phyloP scores from a whole-genome alignment of 2,888 invertebrate species.

The Brachypalpus laphriformis region DNA sequence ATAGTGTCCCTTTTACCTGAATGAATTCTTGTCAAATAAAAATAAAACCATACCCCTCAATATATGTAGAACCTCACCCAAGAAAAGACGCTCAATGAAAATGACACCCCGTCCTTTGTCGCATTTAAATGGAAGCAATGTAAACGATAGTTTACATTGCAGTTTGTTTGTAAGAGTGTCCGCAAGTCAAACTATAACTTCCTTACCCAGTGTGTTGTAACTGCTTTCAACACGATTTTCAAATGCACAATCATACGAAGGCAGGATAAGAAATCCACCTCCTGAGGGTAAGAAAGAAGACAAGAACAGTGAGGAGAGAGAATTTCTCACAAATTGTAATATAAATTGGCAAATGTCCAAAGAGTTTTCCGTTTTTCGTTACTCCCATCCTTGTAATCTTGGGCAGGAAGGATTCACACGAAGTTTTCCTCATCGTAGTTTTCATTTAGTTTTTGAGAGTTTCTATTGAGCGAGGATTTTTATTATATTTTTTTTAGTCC shows the following conservation, averaged over 20 bases:
- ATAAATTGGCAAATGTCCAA: slow-evolving; percentile 20
- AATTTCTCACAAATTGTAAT: slow-evolving; percentile 21
- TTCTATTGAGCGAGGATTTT: background rate
- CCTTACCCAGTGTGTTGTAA: background rate
- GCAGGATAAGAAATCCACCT: background rate
- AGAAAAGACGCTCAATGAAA: background rate
- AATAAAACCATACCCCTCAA: background rate
- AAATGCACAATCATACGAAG: slow-evolving; percentile 9
- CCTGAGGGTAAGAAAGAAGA: background rate
- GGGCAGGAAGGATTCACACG: background rate
- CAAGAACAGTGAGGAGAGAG: background rate
- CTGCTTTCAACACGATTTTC: slow-evolving; percentile 10
- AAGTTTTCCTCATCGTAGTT: background rate
- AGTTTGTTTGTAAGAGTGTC: background rate
- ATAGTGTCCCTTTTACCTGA: background rate
- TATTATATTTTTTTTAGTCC: background rate
- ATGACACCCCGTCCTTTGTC: background rate
- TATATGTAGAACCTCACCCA: background rate
- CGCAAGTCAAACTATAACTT: background rate
- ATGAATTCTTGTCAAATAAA: background rate
- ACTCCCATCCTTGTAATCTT: background rate
- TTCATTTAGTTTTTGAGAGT: background rate
- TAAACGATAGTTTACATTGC: background rate
- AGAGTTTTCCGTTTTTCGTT: slow-evolving; percentile 16
- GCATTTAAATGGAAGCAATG: background rate